phyloP scores from a whole-genome alignment of 2,797 vertebrate genomes.

The Podargus strigoides region DNA sequence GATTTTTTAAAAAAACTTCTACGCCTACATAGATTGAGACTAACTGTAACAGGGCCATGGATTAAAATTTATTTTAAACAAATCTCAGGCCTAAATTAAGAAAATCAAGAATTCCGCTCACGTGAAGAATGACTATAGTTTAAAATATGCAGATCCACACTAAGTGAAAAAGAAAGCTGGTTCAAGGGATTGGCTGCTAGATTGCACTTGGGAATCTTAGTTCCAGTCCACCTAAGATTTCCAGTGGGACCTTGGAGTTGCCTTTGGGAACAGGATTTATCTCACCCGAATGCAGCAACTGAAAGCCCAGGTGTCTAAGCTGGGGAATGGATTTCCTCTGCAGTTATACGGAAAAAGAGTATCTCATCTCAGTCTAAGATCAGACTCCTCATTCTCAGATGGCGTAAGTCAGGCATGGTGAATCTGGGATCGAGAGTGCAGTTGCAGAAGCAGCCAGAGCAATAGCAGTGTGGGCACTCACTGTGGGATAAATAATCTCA shows the following conservation, averaged over 20 bases:
- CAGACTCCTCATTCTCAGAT: not conserved
- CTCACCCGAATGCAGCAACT: not conserved
- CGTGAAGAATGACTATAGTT: not conserved
- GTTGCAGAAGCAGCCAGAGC: not conserved
- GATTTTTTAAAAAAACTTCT: not conserved
- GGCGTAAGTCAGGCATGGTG: not conserved
- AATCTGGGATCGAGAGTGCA: not conserved
- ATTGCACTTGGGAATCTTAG: not conserved
- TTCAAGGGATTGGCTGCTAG: not conserved
- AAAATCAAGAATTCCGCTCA: not conserved
- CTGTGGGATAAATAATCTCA: not conserved
- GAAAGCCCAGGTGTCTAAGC: not conserved
- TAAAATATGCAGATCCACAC: not conserved
- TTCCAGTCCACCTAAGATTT: not conserved
- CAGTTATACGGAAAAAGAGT: not conserved
- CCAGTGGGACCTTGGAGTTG: not conserved
- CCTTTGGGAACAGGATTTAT: not conserved
- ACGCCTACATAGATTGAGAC: not conserved
- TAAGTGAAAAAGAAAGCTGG: not conserved
- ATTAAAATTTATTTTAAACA: not conserved
- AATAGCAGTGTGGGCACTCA: not conserved
- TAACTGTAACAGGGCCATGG: not conserved
- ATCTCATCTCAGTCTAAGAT: not conserved
- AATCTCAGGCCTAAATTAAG: not conserved
- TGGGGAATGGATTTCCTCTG: not conserved